A percentile compares a stretch with the other conserved stretches of the same genome.
Conservation (phyloP, 2,888 invertebrate species). For the Arrhopalites spinosus region DNA sequence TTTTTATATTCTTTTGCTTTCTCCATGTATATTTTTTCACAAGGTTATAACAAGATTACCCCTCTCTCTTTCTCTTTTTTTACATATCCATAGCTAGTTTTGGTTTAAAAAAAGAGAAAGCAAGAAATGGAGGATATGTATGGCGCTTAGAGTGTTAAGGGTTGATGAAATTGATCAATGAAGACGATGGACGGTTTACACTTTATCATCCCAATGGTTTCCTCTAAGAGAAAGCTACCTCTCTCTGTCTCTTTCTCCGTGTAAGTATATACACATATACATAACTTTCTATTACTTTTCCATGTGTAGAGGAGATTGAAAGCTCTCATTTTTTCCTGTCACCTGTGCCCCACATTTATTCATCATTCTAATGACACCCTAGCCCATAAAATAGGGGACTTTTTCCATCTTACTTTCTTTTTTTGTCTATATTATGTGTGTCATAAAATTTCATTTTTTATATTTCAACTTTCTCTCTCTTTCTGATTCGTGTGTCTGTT, state of each 20-base stretch:
- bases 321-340: conserved; percentile 15
- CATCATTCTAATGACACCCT: conserved; percentile 1
- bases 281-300: not conserved
- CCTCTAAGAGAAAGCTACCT: conserved; percentile 15
- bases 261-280: not conserved
- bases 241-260: not conserved
- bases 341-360: conserved; percentile 17
- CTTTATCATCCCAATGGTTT: conserved; percentile 26
- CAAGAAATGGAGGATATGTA: too few species aligned
- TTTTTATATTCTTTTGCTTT: not conserved
- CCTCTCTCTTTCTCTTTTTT: too few species aligned
- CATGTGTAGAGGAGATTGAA: conserved; percentile 11
- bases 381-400: not conserved
- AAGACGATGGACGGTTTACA: conserved; percentile 20
- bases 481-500: too few species aligned
- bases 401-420: too few species aligned
- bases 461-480: too few species aligned
- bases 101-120: too few species aligned
- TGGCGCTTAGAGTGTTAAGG: too few species aligned
- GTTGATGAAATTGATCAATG: too few species aligned
- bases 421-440: too few species aligned
- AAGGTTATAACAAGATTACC: conserved; percentile 32
- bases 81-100: too few species aligned
- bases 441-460: too few species aligned
- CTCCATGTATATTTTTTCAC: conserved; percentile 3